A percentile compares a stretch with the other conserved stretches of the same genome.
Conservation (phyloP, 2,797 vertebrate genomes). For the Pseudocheirus occidentalis region DNA sequence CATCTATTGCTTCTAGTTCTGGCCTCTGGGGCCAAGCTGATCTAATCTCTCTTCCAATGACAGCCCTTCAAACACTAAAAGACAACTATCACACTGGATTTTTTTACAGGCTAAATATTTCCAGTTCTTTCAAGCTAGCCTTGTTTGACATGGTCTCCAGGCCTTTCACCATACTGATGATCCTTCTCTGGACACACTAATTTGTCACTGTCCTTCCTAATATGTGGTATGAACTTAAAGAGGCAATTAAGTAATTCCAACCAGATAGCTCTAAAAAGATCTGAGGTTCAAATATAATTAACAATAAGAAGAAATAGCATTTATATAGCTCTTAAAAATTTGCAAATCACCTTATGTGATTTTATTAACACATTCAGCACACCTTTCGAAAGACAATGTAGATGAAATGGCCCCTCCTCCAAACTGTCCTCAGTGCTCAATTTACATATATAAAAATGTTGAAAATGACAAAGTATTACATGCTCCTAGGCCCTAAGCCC, state of each 20-base stretch:
- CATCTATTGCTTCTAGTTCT: neutral
- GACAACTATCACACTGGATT: neutral
- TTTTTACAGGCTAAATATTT: neutral
- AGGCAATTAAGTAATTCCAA: neutral
- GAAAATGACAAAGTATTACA: neutral
- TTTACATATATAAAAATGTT: conserved; percentile 10
- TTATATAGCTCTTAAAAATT: neutral
- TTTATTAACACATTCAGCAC: neutral
- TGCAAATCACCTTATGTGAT: neutral
- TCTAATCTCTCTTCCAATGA: neutral
- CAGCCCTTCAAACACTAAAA: neutral
- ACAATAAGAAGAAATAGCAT: neutral
- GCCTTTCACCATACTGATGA: neutral
- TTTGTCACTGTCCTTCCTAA: neutral
- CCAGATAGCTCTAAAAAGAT: neutral
- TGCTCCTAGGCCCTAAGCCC: neutral
- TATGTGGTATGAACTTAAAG: neutral
- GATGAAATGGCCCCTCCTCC: neutral
- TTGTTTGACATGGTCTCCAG: neutral
- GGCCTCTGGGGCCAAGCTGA: neutral
- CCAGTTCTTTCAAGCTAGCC: neutral
- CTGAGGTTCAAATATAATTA: neutral
- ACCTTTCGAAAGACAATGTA: neutral
- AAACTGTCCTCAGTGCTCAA: neutral
- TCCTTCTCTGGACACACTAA: neutral